A percentile compares a stretch with the other conserved stretches of the same genome.
Conservation (phyloP, 2,113 vertebrate genomes). For the Telmatochromis brichardi region DNA sequence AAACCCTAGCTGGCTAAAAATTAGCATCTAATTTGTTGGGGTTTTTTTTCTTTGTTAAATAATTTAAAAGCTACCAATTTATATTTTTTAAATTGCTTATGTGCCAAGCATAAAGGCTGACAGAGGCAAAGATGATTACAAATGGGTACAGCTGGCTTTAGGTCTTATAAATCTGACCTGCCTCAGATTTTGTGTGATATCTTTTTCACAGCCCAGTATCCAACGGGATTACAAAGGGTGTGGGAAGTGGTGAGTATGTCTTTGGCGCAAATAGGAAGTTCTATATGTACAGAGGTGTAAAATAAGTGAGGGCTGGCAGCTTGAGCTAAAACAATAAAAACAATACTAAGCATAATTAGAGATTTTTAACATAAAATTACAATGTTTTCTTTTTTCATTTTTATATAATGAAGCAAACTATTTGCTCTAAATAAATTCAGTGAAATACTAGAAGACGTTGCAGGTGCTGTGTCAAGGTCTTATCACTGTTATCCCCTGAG, state of each 20-base stretch:
- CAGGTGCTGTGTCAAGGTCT: background rate
- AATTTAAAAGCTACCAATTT: background rate
- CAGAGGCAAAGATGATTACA: background rate
- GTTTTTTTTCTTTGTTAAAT: rapidly evolving
- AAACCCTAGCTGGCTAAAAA: background rate
- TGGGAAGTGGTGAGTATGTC: background rate
- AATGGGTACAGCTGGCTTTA: background rate
- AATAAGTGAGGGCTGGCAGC: background rate
- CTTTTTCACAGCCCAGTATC: background rate
- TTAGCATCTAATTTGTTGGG: background rate
- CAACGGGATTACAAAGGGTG: background rate
- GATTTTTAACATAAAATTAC: background rate
- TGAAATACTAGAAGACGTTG: background rate
- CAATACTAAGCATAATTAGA: background rate
- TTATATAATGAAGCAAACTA: background rate
- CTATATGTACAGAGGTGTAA: background rate
- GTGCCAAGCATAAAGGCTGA: background rate
- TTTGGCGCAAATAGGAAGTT: background rate
- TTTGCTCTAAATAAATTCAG: background rate
- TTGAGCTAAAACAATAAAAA: background rate
- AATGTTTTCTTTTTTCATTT: background rate
- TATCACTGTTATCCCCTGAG: background rate
- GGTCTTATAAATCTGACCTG: background rate
- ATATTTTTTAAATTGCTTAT: background rate
- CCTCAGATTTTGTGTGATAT: background rate